Percentiles rank a stretch among this genome's conserved stretches.
Conservation (phyloP, 2,113 vertebrate species). For the Seriola dumerili region DNA sequence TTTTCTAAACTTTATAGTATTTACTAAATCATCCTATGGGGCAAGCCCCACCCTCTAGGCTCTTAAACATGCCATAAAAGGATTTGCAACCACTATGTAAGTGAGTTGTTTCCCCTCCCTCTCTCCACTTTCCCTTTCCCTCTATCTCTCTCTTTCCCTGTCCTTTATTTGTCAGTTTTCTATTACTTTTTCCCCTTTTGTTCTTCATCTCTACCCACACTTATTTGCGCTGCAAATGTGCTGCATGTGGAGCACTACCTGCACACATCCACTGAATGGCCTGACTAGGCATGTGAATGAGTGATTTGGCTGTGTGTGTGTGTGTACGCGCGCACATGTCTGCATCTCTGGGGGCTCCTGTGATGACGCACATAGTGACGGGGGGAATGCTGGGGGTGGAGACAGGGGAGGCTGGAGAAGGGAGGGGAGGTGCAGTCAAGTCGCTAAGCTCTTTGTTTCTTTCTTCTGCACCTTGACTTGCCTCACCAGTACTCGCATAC, state of each 20-base stretch:
- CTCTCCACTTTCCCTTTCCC: not conserved
- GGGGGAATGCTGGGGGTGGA: slow-evolving; percentile 74
- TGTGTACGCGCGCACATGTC: not conserved
- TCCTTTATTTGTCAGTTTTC: slow-evolving; percentile 23
- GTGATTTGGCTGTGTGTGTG: slow-evolving; percentile 65
- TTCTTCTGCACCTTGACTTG: slow-evolving; percentile 65
- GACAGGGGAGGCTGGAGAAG: slow-evolving; percentile 44
- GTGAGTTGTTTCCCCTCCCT: not conserved
- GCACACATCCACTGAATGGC: slow-evolving; percentile 62
- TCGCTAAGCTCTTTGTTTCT: slow-evolving; percentile 80
- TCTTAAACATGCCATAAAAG: slow-evolving; percentile 34
- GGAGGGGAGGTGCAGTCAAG: slow-evolving; percentile 57
- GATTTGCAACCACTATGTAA: slow-evolving; percentile 21
- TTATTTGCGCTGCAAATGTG: slow-evolving; percentile 25
- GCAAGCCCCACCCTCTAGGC: not conserved
- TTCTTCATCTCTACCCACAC: slow-evolving; percentile 37
- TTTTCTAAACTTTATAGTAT: not conserved
- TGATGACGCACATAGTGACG: slow-evolving; percentile 82
- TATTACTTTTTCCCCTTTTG: slow-evolving; percentile 1
- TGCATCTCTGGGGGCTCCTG: slow-evolving; percentile 81
- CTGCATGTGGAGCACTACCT: slow-evolving; percentile 62
- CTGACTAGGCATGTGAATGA: slow-evolving; percentile 77
- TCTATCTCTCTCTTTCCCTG: not conserved
- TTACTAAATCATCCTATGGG: slow-evolving; percentile 2
- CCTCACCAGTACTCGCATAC: slow-evolving; percentile 32